Percentiles rank a stretch among this genome's conserved stretches.
Evolutionary conservation across 2,888 invertebrate species (phyloP).

Genomic region (Koerneria pararmatus): DNA sequence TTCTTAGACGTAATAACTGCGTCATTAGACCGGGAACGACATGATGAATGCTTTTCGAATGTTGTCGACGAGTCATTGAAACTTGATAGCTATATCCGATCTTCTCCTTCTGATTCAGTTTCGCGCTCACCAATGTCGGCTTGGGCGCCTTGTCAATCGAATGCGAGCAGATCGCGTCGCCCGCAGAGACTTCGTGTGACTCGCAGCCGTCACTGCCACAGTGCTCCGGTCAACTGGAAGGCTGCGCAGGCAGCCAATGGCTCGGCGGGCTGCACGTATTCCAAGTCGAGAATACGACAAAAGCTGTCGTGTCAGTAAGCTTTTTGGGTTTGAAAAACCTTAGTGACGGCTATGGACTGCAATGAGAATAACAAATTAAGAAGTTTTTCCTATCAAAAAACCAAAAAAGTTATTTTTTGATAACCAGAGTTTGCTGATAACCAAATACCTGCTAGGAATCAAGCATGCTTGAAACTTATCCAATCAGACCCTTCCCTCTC

Average conservation of each 20-base stretch:
- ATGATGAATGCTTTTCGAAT: slow-evolving; percentile 1
- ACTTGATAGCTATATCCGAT: no score
- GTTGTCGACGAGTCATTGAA: background rate
- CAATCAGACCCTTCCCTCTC: no score
- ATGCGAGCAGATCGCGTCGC: slow-evolving; percentile 39
- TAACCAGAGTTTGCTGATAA: no score
- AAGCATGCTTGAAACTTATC: no score
- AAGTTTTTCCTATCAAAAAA: no score
- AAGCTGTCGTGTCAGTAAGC: slow-evolving; percentile 46
- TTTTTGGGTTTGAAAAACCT: background rate
- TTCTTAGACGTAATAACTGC: no score
- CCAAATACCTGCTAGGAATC: no score
- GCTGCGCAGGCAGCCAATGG: slow-evolving; percentile 52
- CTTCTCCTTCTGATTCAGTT: background rate
- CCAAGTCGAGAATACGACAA: slow-evolving; percentile 50
- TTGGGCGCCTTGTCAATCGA: slow-evolving; percentile 33
- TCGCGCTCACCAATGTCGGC: background rate
- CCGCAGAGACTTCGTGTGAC: slow-evolving; percentile 34
- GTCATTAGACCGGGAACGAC: no score
- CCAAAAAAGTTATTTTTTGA: no score
- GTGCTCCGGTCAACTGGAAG: slow-evolving; percentile 33
- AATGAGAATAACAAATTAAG: background rate
- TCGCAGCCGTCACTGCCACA: slow-evolving; percentile 39
- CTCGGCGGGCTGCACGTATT: slow-evolving; percentile 56
- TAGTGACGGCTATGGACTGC: background rate